Percentiles rank a stretch among this genome's conserved stretches.
Evolutionary conservation across 2,888 invertebrate species (phyloP).

Genomic region (Dynastes tityus): DNA sequence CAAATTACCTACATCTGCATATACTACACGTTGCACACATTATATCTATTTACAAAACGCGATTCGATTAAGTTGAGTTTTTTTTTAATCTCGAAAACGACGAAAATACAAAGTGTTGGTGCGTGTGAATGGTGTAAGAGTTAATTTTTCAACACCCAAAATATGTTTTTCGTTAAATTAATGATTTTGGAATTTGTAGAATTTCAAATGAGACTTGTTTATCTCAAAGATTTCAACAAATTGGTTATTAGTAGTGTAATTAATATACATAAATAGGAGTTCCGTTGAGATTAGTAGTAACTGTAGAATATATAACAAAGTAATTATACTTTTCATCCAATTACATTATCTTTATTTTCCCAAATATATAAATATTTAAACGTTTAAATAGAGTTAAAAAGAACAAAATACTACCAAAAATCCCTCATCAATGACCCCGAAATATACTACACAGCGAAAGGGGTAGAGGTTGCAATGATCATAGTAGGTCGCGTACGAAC

Average conservation of each 20-base stretch:
- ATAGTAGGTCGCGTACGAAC: conserved; percentile 35
- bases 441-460: neutral
- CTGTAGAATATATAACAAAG: too few species aligned
- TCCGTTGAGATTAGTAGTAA: too few species aligned
- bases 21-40: conserved; percentile 6
- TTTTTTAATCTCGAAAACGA: neutral
- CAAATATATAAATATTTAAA: too few species aligned
- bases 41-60: conserved; percentile 4
- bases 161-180: too few species aligned
- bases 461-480: neutral
- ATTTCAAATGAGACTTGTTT: neutral
- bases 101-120: too few species aligned
- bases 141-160: too few species aligned
- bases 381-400: neutral
- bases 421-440: conserved; percentile 9
- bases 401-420: conserved; percentile 3
- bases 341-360: too few species aligned
- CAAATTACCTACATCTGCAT: conserved; percentile 6
- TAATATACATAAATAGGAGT: too few species aligned
- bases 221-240: neutral
- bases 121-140: too few species aligned
- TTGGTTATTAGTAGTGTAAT: neutral
- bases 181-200: too few species aligned
- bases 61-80: neutral
- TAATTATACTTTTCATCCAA: too few species aligned